These are phyloP conservation scores for Epizoanthus ramosus DNA, from an alignment of 92 coral and sea anemone genomes.

Conservation along the genomic window DNA sequence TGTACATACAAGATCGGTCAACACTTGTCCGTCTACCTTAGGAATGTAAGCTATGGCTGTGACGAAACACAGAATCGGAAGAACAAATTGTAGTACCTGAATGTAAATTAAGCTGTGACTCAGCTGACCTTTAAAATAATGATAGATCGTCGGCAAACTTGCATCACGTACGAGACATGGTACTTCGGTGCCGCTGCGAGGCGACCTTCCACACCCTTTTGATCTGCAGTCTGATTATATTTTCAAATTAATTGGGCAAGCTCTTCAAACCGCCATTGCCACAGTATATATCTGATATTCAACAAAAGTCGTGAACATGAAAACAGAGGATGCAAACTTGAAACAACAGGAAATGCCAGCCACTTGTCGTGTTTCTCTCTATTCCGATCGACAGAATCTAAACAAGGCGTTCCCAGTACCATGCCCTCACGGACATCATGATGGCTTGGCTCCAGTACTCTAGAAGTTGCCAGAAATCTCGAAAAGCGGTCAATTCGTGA, in stretches of 20 bases:
- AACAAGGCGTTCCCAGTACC: conserved; percentile 30
- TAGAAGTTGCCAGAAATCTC: not conserved
- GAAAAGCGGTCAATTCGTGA: not conserved
- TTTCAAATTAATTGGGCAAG: conserved; percentile 18
- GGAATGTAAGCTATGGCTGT: conserved; percentile 37
- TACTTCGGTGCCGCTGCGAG: not conserved
- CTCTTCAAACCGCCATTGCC: conserved; percentile 28
- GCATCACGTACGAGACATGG: conserved; percentile 23
- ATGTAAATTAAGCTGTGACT: conserved; percentile 13
- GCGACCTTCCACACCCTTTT: not conserved
- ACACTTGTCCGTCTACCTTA: not conserved
- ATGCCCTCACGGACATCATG: conserved; percentile 34
- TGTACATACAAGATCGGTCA: not conserved
- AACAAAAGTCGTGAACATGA: conserved; percentile 11
- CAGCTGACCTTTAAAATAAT: conserved; percentile 26
- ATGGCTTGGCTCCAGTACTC: conserved; percentile 11
- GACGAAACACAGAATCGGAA: conserved; percentile 38
- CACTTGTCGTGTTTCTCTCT: not conserved
- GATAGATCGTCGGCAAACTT: conserved; percentile 1
- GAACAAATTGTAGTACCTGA: not conserved
- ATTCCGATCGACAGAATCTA: not conserved
- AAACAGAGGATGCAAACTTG: conserved; percentile 30
- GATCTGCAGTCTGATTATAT: not conserved
- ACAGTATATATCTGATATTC: conserved; percentile 20
- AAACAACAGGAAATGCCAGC: conserved; percentile 44